Evolutionary conservation across 2,797 vertebrate species (phyloP), one percentile per base, ranked within the genome.

Genomic region (Poeciliopsis turneri): DNA sequence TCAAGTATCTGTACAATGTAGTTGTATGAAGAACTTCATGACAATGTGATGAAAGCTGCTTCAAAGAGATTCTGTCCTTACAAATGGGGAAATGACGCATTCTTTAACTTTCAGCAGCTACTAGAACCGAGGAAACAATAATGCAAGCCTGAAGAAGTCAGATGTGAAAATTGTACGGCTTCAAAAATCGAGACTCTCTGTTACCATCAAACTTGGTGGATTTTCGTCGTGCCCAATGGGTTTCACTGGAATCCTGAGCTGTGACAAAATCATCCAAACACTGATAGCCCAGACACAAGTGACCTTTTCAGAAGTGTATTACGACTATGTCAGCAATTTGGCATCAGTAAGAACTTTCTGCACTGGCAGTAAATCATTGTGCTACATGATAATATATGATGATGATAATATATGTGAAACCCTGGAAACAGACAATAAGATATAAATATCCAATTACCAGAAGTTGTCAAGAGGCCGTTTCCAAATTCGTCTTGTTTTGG

Each of bases 401-500:
- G 20, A 49, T 51, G 16, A 46, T 10, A 45, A 25, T 57, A 41
- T 30, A 7, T 13, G 49, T 25, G 30, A 77, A 28, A 72, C 41
- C 13, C 4, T 76, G 20, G 30, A 69, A 84, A 78, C 18, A 3
- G 36, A 9, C 77, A 68, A 71, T 61, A 39, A 75, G 41, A 79
- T 64, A 83, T 86, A 64, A 85, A 83, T 68, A 55, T 46, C 12
- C 30, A 16, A 73, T 82, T 78, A 51, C 72, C 84, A 83, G 64
- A 74, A 16, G 61, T 82, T 45, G 20, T 78, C 51, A 78, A 66
- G 68, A 70, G 51, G 79, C 82, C 59, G 75, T 80, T 55, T 3
- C 25, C 68, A 53, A 6, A 39, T 75, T 59, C 20, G 83, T 82
- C 16, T 66, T 82, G 36, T 61, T 83, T 41, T 80, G 2, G 70